phyloP scores from a whole-genome alignment of 2,797 vertebrate genomes.

The Phrynocephalus vlangalii region DNA sequence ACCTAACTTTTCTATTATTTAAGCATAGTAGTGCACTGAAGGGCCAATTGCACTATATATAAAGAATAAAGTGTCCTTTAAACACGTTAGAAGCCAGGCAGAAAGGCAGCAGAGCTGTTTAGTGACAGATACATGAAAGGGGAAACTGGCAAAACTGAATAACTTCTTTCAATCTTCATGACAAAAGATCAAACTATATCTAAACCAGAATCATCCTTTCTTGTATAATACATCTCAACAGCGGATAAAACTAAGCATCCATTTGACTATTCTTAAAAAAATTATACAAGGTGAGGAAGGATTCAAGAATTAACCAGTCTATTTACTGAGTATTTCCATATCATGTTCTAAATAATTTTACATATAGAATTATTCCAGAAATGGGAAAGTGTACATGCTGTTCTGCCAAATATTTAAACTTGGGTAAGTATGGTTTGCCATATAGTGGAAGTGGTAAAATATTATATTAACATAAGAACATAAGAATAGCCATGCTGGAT shows the following conservation, averaged over 20 bases:
- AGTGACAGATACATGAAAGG: not conserved
- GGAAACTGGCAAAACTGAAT: not conserved
- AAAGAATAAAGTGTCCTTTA: conserved; percentile 2
- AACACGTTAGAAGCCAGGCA: not conserved
- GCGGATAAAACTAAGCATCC: not conserved
- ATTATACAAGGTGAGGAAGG: not conserved
- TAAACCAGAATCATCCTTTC: not conserved
- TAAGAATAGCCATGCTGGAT: no score
- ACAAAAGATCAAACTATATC: conserved; percentile 9
- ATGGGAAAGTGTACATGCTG: not conserved
- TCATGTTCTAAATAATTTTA: not conserved
- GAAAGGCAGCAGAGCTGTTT: not conserved
- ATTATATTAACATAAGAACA: no score
- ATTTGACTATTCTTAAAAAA: not conserved
- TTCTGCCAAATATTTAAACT: not conserved
- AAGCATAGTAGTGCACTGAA: not conserved
- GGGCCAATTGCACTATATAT: not conserved
- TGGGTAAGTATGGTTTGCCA: not conserved
- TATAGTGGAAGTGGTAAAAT: no score
- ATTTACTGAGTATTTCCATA: not conserved
- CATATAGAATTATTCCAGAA: not conserved
- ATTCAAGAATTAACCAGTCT: not conserved
- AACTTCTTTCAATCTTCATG: not conserved
- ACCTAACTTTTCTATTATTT: not conserved
- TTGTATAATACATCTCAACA: not conserved